Base-by-base conservation (phyloP, 2,888 invertebrate species). In the Mythimna ferrago region DNA sequence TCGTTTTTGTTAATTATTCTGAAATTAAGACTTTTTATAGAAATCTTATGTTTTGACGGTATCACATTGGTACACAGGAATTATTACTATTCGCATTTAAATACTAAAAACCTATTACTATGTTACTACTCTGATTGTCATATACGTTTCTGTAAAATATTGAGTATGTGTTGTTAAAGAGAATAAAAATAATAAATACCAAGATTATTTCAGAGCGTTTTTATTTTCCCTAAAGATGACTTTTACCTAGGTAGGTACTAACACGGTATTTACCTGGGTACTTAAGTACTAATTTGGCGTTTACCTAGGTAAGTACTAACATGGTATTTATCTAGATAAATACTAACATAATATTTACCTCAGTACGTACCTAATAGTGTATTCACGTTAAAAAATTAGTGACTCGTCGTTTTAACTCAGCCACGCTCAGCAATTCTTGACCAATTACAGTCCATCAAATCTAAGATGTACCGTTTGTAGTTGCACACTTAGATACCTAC, bases 121-220 rank as follows among this genome's bases (percentile, higher is more conserved):
- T 93, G 95, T 95, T 95, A 95, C 90, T 94, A 95, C 91, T 95
- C 95, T 95, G 95, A 96, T 94, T 96, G 94, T 96, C 96, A 94
- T 94, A 95, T 95, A 96, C 93, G 96, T 96, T 96, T 96, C 96
- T 96, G 96, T 96, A 96, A 96, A 94, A 95, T 96, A 96, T 95
- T 95, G 95, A 96, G 94, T 96, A 96, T 96, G 96, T 96, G 96
- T 96, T 96, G 96, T 96, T 96, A 95, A 96, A 96, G 94, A 96
- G 94, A 96, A 96, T 96, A 95, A 96, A 96, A 95, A 92, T 94
- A 95, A 95, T 95, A 94, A 96, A 96, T 96, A 94, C 92, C 89
- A 93, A 94, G 87, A 93, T 92, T 92, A 91, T 88, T 81, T 88
- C 72, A 78, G 80, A 85, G 66, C 16, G 83, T 87, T 88, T 88